phyloP scores from a whole-genome alignment of 1,140 invertebrate species.

The Drosophila subobscura region DNA sequence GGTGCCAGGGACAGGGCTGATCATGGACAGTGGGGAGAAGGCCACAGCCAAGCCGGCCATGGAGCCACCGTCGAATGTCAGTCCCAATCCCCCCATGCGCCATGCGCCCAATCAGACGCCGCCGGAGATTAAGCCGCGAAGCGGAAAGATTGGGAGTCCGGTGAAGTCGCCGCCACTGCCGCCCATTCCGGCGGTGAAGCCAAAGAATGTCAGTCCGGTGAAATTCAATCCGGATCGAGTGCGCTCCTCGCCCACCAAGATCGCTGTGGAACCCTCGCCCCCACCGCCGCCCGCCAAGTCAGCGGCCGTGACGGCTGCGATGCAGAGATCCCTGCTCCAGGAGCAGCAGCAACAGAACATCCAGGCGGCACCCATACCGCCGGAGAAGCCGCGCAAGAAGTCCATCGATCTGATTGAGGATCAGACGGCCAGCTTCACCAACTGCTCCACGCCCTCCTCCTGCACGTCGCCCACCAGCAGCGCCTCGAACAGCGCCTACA shows the following conservation, averaged over 20 bases:
- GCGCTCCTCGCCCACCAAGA: conserved; percentile 72
- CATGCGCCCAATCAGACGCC: conserved; percentile 48
- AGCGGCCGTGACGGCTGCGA: conserved; percentile 69
- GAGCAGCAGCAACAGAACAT: conserved; percentile 50
- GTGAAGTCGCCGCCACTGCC: conserved; percentile 79
- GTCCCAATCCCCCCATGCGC: conserved; percentile 59
- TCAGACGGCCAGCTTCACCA: conserved; percentile 30
- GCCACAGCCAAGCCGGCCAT: conserved; percentile 37
- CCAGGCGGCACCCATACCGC: conserved; percentile 63
- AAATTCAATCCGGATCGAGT: conserved; percentile 67
- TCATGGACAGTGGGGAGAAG: conserved; percentile 62
- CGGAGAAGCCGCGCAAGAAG: conserved; percentile 80
- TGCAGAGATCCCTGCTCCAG: conserved; percentile 68
- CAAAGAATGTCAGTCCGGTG: conserved; percentile 74
- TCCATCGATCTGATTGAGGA: conserved; percentile 80
- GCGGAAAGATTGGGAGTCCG: conserved; percentile 77
- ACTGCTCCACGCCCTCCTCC: conserved; percentile 55
- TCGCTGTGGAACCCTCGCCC: conserved; percentile 57
- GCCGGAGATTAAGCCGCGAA: conserved; percentile 79
- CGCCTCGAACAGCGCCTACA: conserved; percentile 39
- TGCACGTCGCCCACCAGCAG: conserved; percentile 64
- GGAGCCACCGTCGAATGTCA: conserved; percentile 25
- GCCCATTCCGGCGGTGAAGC: conserved; percentile 80
- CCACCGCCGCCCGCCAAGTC: conserved; percentile 78
- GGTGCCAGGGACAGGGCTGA: conserved; percentile 75